These are phyloP conservation scores for Leptopterna dolabrata DNA, from an alignment of 2,888 invertebrate species.

Conservation along the genomic window DNA sequence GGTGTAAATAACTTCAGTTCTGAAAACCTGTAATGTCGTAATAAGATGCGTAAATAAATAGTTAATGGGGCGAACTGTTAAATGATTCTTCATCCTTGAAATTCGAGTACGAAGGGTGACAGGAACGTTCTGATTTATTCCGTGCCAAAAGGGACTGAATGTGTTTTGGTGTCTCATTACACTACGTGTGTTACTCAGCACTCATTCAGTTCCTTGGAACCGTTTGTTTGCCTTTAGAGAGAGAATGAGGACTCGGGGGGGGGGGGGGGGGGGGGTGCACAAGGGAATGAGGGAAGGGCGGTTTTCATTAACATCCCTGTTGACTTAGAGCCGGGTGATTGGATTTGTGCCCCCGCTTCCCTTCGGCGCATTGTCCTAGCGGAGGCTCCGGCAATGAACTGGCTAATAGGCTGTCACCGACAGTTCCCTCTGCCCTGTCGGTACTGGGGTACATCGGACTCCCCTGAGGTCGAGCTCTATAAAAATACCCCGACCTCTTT, in stretches of 20 bases:
- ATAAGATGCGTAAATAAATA: constrained; percentile 8
- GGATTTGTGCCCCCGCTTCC: constrained; percentile 50
- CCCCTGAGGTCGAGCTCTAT: constrained; percentile 26
- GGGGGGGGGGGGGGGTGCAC: neutral
- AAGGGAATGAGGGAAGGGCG: constrained; percentile 16
- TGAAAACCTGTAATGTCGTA: neutral
- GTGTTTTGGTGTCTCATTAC: constrained; percentile 49
- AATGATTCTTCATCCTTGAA: neutral
- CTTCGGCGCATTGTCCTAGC: constrained; percentile 37
- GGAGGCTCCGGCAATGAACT: constrained; percentile 51
- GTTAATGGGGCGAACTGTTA: constrained; percentile 4
- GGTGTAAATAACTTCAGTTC: neutral
- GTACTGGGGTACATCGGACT: neutral
- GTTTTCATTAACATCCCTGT: constrained; percentile 55
- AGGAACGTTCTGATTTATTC: constrained; percentile 13
- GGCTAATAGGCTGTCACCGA: constrained; percentile 55
- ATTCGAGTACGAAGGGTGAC: constrained; percentile 29
- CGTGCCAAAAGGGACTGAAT: constrained; percentile 12
- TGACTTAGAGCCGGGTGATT: constrained; percentile 55
- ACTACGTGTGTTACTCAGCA: constrained; percentile 45
- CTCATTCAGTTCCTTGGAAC: constrained; percentile 37
- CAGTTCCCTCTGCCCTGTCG: constrained; percentile 11
- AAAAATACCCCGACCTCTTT: constrained; percentile 6
- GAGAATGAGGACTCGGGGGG: neutral
- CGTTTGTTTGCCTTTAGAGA: constrained; percentile 41